Evolutionary conservation across 1,140 invertebrate genomes (phyloP).

Genomic region (Drosophila neocordata): DNA sequence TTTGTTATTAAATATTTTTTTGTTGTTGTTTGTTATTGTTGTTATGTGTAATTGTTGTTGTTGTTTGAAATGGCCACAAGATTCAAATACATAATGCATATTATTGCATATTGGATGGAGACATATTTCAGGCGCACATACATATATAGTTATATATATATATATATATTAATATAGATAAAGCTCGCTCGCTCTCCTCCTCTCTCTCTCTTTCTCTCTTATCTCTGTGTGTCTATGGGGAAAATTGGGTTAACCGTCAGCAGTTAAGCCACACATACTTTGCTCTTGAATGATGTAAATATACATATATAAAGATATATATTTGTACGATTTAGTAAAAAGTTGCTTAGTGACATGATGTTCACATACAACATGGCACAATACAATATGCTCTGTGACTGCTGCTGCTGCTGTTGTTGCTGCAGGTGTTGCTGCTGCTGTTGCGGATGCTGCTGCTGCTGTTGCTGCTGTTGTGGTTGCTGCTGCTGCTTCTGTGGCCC

Average conservation of each 20-base stretch:
- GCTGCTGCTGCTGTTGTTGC: slow-evolving; percentile 20
- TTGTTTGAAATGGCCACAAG: slow-evolving; percentile 23
- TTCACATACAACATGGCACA: slow-evolving; percentile 13
- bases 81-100: slow-evolving; percentile 12
- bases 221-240: not conserved
- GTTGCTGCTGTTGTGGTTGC: slow-evolving; percentile 28
- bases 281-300: not conserved
- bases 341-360: slow-evolving; percentile 42
- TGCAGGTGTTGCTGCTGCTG: slow-evolving; percentile 30
- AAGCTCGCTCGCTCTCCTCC: not conserved
- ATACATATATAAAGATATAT: not conserved
- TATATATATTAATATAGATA: not conserved
- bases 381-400: slow-evolving; percentile 6
- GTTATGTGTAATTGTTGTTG: slow-evolving; percentile 34
- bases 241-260: not conserved
- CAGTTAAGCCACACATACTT: slow-evolving; percentile 7
- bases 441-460: slow-evolving; percentile 29
- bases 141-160: not conserved
- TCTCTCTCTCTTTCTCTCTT: not conserved
- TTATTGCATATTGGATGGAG: slow-evolving; percentile 34
- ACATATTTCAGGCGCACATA: slow-evolving; percentile 21
- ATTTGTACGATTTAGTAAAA: slow-evolving; percentile 31
- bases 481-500: slow-evolving; percentile 6
- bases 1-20: slow-evolving; percentile 32
- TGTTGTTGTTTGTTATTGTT: slow-evolving; percentile 35